phyloP scores from a whole-genome alignment of 2,888 invertebrate genomes.

The Cistogaster globosa region DNA sequence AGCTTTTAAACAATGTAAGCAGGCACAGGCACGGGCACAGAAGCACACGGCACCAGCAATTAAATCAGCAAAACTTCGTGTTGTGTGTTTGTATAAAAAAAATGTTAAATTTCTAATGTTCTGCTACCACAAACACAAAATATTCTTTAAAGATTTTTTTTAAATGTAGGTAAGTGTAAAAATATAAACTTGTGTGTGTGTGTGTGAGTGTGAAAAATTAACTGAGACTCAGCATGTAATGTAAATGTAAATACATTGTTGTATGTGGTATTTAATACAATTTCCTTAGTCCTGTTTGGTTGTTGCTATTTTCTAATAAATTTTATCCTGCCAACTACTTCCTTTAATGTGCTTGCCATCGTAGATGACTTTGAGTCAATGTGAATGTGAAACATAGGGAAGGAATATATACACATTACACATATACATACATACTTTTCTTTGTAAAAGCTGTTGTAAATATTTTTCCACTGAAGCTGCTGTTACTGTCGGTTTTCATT shows the following conservation, averaged over 20 bases:
- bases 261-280: constrained; percentile 18
- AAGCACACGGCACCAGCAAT: constrained; percentile 5
- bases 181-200: too few relatives aligned
- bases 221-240: too few relatives aligned
- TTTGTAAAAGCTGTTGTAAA: neutral
- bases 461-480: constrained; percentile 1
- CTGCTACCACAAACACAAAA: neutral
- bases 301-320: constrained; percentile 57
- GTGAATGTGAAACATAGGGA: neutral
- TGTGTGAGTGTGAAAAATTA: too few relatives aligned
- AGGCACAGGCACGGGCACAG: neutral
- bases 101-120: neutral
- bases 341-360: neutral
- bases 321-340: constrained; percentile 46
- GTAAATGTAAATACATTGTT: too few relatives aligned
- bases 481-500: constrained; percentile 43
- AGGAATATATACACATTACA: neutral
- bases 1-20: constrained; percentile 38
- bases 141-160: neutral
- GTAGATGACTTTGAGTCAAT: neutral
- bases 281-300: constrained; percentile 18
- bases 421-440: too few relatives aligned
- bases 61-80: constrained; percentile 4
- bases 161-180: neutral
- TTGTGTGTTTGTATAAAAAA: neutral